These are phyloP conservation scores for Theristus sp. DNA, from an alignment of 2,888 invertebrate genomes.

Conservation along the genomic window DNA sequence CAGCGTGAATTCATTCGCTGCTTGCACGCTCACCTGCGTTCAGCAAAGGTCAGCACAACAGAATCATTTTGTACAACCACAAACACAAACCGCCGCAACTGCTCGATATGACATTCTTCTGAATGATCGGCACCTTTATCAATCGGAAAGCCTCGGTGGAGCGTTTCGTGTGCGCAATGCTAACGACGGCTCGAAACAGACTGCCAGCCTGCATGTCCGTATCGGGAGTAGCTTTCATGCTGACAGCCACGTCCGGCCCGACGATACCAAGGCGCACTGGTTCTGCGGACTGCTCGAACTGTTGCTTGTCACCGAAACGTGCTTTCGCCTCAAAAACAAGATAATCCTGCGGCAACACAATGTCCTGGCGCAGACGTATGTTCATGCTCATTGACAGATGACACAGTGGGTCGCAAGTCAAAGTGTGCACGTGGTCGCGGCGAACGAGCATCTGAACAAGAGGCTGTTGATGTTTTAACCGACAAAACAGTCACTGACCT, in stretches of 20 bases:
- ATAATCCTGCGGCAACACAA: background rate
- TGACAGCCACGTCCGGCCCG: background rate
- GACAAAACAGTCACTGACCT: too few species aligned
- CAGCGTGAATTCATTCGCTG: too few species aligned
- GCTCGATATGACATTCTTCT: too few species aligned
- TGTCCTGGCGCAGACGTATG: background rate
- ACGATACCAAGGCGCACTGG: background rate
- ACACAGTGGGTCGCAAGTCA: background rate
- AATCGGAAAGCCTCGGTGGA: background rate
- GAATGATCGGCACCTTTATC: background rate
- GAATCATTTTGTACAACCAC: too few species aligned
- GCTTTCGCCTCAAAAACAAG: background rate
- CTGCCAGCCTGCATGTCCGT: background rate
- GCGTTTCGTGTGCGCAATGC: background rate
- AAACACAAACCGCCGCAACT: too few species aligned
- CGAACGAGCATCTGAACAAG: background rate
- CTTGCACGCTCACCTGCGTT: too few species aligned
- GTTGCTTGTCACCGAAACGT: background rate
- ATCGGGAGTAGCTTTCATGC: background rate
- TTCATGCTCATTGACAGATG: background rate
- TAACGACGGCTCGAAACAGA: background rate
- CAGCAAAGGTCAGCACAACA: too few species aligned
- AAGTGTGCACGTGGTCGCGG: background rate
- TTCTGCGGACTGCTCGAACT: background rate
- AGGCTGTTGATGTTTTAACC: too few species aligned